A percentile compares a stretch with the other conserved stretches of the same genome.
phyloP scores from a whole-genome alignment of 2,888 invertebrate genomes.

The Linnaemya tessellans region DNA sequence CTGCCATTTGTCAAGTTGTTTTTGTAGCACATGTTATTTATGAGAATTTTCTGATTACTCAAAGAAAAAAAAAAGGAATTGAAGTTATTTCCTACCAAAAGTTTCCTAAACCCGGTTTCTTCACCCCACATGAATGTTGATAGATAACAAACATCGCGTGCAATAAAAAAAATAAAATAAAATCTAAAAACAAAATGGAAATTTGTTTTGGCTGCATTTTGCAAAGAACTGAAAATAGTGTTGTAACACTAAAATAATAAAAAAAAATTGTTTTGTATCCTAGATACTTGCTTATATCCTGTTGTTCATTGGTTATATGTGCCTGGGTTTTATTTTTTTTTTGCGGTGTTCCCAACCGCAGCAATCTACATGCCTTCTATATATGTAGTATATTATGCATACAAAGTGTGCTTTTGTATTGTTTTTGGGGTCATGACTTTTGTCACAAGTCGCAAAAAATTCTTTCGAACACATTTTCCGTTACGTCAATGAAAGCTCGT shows the following conservation, averaged over 20 bases:
- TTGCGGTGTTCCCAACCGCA: slow-evolving; percentile 33
- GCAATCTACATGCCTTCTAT: background rate
- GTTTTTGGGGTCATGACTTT: slow-evolving; percentile 64
- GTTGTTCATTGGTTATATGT: background rate
- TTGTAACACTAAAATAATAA: slow-evolving; percentile 11
- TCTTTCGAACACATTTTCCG: slow-evolving; percentile 22
- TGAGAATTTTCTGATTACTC: slow-evolving; percentile 33
- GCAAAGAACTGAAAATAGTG: slow-evolving; percentile 5
- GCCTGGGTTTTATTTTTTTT: slow-evolving; percentile 21
- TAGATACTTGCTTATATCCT: slow-evolving; percentile 41
- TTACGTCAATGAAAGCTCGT: slow-evolving; percentile 18
- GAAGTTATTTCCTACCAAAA: slow-evolving; percentile 21
- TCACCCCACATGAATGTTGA: slow-evolving; percentile 23
- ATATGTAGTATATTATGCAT: slow-evolving; percentile 20
- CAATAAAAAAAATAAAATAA: background rate
- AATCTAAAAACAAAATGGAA: background rate
- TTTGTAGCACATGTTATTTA: slow-evolving; percentile 61
- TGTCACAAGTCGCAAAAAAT: slow-evolving; percentile 47
- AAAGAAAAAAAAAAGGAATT: background rate
- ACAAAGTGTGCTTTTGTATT: slow-evolving; percentile 22
- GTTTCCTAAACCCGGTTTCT: background rate
- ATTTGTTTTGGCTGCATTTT: slow-evolving; percentile 20
- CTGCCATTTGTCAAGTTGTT: slow-evolving; percentile 33
- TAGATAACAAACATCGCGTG: slow-evolving; percentile 49
- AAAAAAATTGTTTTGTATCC: slow-evolving; percentile 18